phyloP scores from a whole-genome alignment of 2,797 vertebrate genomes.

The Labeo calbasu region DNA sequence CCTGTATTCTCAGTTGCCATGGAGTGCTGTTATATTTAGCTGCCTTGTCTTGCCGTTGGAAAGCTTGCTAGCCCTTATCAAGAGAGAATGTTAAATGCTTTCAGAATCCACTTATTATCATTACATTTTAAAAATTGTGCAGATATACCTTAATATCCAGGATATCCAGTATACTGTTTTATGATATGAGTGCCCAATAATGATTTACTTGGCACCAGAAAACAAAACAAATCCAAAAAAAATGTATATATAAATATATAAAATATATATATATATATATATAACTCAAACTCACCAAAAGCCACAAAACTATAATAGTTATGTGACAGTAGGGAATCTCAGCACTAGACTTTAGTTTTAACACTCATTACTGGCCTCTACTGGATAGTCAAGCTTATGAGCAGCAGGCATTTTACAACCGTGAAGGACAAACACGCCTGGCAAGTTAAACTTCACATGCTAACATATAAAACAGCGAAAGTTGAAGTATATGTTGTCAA shows the following conservation, averaged over 20 bases:
- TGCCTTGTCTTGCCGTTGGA: background rate
- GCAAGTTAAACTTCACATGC: background rate
- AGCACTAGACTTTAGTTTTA: background rate
- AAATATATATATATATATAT: no score
- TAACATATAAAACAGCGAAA: background rate
- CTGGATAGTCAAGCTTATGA: background rate
- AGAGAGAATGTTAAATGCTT: background rate
- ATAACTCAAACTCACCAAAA: no score
- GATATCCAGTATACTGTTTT: no score
- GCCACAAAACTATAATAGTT: background rate
- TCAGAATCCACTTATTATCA: background rate
- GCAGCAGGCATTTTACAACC: background rate
- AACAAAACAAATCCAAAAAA: no score
- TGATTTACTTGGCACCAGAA: background rate
- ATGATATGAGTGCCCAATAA: background rate
- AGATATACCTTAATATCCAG: no score
- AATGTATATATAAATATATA: no score
- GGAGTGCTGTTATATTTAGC: slow-evolving; percentile 29
- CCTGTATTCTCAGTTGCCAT: slow-evolving; percentile 16
- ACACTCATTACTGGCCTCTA: background rate
- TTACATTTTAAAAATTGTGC: background rate
- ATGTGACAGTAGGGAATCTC: background rate
- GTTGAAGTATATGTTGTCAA: background rate
- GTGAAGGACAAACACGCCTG: background rate
- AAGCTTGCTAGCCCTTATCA: background rate